These are phyloP conservation scores for Yoshiicerus persimilis DNA, from an alignment of 1,140 invertebrate genomes.

Conservation along the genomic window DNA sequence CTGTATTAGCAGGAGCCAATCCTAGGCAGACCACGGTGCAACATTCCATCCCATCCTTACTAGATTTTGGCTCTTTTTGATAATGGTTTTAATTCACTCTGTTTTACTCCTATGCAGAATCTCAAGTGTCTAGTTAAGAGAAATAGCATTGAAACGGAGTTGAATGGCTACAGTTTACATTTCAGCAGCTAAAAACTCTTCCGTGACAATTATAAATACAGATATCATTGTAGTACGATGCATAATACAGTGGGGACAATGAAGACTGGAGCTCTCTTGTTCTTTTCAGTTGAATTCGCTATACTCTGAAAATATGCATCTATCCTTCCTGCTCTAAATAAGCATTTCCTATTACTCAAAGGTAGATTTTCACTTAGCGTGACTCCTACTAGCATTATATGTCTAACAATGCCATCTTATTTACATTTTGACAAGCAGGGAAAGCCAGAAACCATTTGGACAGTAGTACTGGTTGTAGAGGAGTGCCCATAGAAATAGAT, in stretches of 20 bases:
- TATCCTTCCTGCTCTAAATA: background rate
- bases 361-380: background rate
- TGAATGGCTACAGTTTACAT: background rate
- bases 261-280: background rate
- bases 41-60: no score
- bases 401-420: background rate
- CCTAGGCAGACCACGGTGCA: no score
- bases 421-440: background rate
- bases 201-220: background rate
- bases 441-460: no score
- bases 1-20: no score
- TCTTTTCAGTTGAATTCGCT: background rate
- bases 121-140: background rate
- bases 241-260: background rate
- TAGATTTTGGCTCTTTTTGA: background rate
- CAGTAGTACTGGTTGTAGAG: no score
- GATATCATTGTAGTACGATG: background rate
- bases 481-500: no score
- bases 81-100: background rate
- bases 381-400: no score
- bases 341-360: background rate
- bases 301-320: background rate
- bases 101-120: background rate
- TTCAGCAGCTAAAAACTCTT: background rate
- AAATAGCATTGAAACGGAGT: background rate